Evolutionary conservation across 2,888 invertebrate species (phyloP), one percentile per base, ranked within the genome.

Genomic region (Dioctria rufipes): DNA sequence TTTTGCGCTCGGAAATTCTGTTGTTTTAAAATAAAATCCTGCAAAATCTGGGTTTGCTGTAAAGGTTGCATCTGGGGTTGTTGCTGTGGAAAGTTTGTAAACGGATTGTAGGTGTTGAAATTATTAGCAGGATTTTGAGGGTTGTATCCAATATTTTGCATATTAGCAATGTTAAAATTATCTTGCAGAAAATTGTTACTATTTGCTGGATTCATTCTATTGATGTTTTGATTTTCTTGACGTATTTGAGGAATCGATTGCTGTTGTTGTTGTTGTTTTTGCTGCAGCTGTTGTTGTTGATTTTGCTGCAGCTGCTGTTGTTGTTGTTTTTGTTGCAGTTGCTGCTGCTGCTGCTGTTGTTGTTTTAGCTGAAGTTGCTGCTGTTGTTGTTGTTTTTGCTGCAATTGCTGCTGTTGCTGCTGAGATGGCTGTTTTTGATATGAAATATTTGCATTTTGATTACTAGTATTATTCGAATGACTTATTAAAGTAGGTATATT

Each of bases 241-340:
- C 25, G 42, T 37, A n/a, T 54, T 3, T 13, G 43, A 4, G 75
- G 81, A 25, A 25, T 25, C 25, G 25, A 25, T 11, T 82, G 67
- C 13, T 75, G 69, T 67, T 78, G 80, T n/a, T 81, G 80, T 66
- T 84, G 78, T 75, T 83, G 81, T 43, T 84, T 42, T 78, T 82
- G 82, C 43, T 67, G 82, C 9, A 54, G 82, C 13, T 83, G 84
- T 5, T 83, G 84, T 5, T 81, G 84, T 5, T 69, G 82, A 46
- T 81, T 81, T 25, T 80, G 81, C 58, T 13, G n/a, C 25, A 3
- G 58, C 58, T 13, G 11, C 3, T 58, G 58, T 5, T 58, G 58
- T 11, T 60, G 60, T 46, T 46, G 46, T 1, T 25, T 25, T 71
- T 71, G 13, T 60, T 75, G 6, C n/a, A 9, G 46, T n/a, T 75